A percentile compares a stretch with the other conserved stretches of the same genome.
Evolutionary conservation across 2,113 vertebrate genomes (phyloP).

Genomic region (Leucopternis melanops): DNA sequence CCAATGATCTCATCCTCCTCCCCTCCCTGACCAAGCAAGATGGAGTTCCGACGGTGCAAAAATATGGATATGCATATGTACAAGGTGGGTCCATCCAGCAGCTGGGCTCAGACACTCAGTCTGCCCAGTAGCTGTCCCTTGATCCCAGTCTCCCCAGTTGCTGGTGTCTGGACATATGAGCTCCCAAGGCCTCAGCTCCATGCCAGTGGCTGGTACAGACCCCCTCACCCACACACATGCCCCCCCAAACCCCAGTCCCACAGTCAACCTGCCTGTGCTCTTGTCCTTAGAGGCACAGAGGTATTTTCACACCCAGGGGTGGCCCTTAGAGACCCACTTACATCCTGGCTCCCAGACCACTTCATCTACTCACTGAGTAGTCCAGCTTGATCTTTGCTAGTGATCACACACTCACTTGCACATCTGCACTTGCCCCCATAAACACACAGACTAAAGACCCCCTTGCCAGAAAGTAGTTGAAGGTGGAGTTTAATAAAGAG

Average conservation of each 20-base stretch:
- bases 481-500: not conserved
- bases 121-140: not conserved
- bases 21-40: not conserved
- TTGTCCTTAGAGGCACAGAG: not conserved
- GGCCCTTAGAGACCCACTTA: not conserved
- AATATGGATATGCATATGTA: not conserved
- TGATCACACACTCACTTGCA: not conserved
- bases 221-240: too few species aligned
- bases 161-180: not conserved
- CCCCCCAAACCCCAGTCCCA: too few species aligned
- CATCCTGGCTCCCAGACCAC: not conserved
- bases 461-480: not conserved
- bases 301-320: not conserved
- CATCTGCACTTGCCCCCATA: accelerated
- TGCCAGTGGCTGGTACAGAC: not conserved
- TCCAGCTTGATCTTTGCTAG: not conserved
- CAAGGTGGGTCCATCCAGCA: not conserved
- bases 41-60: accelerated
- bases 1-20: not conserved
- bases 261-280: not conserved
- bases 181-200: not conserved
- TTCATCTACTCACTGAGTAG: not conserved
- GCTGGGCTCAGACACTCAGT: not conserved
- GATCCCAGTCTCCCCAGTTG: not conserved
- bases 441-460: not conserved